Evolutionary conservation across 2,113 vertebrate genomes (phyloP), one percentile per base, ranked within the genome.

Genomic region (Potamarius usumacintae): DNA sequence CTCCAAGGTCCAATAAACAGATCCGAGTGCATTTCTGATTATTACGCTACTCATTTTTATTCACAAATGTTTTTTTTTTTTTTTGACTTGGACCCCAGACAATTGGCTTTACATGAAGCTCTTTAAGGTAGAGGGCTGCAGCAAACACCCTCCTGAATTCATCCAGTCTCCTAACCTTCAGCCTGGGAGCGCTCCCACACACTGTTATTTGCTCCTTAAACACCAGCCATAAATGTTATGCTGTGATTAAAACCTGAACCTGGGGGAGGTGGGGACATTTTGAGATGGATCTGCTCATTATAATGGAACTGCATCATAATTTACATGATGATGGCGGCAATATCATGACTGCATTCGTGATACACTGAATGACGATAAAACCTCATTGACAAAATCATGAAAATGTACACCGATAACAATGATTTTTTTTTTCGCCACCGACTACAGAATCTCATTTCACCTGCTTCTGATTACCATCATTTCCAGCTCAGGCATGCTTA

Each of bases 91-190:
- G 18, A 48, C 92, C 92, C 87, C 89, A 92, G 95, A 95, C 94
- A 94, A 92, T 94, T 95, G 94, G 94, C 94, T 95, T 95, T 95
- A 95, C 94, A 95, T 94, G 95, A 94, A 92, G 91, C 88, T 91
- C 92, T 92, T 76, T 48, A 22, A 94, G 93, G 94, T 92, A 92
- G 92, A 94, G 91, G 92, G 90, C 92, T 90, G 90, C 90, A 94
- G 94, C 94, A 95, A 95, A 95, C 93, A 92, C 93, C 94, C 93
- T 88, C 91, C 93, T 94, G 94, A 94, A 95, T 94, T 94, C 93
- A 95, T 95, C 95, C 95, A 65, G 62, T 87, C 55, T 82, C 58
- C 77, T 93, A 93, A 95, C 94, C 94, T 95, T 94, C 94, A 93
- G 93, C 94, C 94, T 92, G 92, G 92, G 55, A 7, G 15, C 17